Evolutionary conservation across 2,888 invertebrate genomes (phyloP).

Genomic region (Leucophora obtusa): DNA sequence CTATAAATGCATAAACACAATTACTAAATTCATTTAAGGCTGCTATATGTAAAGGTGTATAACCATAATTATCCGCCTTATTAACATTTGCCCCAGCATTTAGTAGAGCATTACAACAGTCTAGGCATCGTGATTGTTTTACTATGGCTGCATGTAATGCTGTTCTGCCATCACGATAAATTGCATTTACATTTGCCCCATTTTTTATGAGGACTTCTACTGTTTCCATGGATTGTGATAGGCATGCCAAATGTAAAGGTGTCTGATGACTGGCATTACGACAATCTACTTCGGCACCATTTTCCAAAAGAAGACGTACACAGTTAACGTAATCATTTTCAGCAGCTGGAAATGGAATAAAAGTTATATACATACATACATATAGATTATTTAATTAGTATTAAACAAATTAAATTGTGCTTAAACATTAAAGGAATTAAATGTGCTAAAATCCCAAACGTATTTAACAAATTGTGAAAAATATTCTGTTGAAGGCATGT

Average conservation of each 20-base stretch:
- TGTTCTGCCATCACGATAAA: slow-evolving; percentile 87
- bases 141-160: slow-evolving; percentile 90
- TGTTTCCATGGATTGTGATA: slow-evolving; percentile 89
- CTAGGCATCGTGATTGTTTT: slow-evolving; percentile 84
- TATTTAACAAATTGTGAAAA: too few species aligned
- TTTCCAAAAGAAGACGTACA: slow-evolving; percentile 84
- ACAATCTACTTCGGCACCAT: slow-evolving; percentile 87
- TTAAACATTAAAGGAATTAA: too few species aligned
- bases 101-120: slow-evolving; percentile 84
- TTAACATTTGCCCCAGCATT: slow-evolving; percentile 86
- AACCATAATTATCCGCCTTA: slow-evolving; percentile 88
- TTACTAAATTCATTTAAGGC: slow-evolving; percentile 90
- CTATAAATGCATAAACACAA: slow-evolving; percentile 85
- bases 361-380: too few species aligned
- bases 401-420: too few species aligned
- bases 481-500: too few species aligned
- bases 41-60: slow-evolving; percentile 90
- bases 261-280: slow-evolving; percentile 88
- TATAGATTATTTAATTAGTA: too few species aligned
- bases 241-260: slow-evolving; percentile 89
- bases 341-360: slow-evolving; percentile 82
- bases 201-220: slow-evolving; percentile 84
- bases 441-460: too few species aligned
- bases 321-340: slow-evolving; percentile 92
- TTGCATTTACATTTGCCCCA: slow-evolving; percentile 83